Evolutionary conservation across 2,113 vertebrate species (phyloP).

Genomic region (Megaptera novaeangliae): DNA sequence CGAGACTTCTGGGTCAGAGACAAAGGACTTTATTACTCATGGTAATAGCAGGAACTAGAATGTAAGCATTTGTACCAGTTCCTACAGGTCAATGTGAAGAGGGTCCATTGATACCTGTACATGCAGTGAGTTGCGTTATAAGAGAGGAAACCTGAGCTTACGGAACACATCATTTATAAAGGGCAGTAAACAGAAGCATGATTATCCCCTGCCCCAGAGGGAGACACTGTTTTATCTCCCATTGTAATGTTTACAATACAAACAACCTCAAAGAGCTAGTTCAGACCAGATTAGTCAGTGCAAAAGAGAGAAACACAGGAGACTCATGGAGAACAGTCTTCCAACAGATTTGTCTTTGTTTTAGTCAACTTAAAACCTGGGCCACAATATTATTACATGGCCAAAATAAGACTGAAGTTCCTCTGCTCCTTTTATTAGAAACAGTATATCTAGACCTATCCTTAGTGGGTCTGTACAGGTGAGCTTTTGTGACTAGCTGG

Average conservation of each 20-base stretch:
- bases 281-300: not conserved
- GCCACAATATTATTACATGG: no score
- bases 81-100: not conserved
- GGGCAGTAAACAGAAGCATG: not conserved
- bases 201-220: not conserved
- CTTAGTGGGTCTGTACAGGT: not conserved
- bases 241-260: not conserved
- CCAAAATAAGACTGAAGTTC: not conserved
- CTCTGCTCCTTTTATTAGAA: not conserved
- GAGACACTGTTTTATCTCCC: not conserved
- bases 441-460: not conserved
- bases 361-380: not conserved
- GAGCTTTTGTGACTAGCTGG: not conserved
- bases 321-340: not conserved
- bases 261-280: not conserved
- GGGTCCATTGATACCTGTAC: not conserved
- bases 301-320: not conserved
- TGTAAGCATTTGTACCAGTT: not conserved
- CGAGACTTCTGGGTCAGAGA: not conserved
- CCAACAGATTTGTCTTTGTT: not conserved
- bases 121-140: not conserved
- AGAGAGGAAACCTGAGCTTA: not conserved
- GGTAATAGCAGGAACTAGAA: not conserved
- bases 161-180: not conserved
- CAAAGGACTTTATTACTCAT: not conserved